Conservation (phyloP, 2,797 vertebrate genomes). For the Salarias fasciatus region DNA sequence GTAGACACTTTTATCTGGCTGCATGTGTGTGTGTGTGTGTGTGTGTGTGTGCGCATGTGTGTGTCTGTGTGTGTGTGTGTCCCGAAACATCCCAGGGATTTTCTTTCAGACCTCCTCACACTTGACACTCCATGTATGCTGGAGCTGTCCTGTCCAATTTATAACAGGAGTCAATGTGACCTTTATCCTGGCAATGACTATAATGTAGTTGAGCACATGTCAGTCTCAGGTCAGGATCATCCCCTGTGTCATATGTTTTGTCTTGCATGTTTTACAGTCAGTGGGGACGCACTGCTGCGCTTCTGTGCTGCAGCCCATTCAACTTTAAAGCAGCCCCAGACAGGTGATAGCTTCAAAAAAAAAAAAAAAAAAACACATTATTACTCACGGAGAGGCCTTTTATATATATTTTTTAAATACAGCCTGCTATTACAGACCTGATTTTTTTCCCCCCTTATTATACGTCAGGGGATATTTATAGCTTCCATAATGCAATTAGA, state of each 20-base stretch:
- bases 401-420: slow-evolving; percentile 20
- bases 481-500: slow-evolving; percentile 43
- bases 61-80: slow-evolving; percentile 61
- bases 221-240: slow-evolving; percentile 80
- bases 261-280: slow-evolving; percentile 77
- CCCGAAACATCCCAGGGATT: slow-evolving; percentile 78
- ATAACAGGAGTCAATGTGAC: slow-evolving; percentile 82
- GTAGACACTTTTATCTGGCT: slow-evolving; percentile 51
- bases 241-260: slow-evolving; percentile 82
- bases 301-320: slow-evolving; percentile 48
- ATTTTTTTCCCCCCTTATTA: slow-evolving; percentile 30
- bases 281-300: slow-evolving; percentile 43
- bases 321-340: slow-evolving; percentile 48
- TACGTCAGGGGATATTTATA: slow-evolving; percentile 42
- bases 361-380: slow-evolving; percentile 31
- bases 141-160: slow-evolving; percentile 85
- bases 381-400: slow-evolving; percentile 28
- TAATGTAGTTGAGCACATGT: slow-evolving; percentile 86
- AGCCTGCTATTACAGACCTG: slow-evolving; percentile 17
- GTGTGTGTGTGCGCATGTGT: slow-evolving; percentile 21
- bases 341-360: slow-evolving; percentile 56
- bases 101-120: slow-evolving; percentile 81
- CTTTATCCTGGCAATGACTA: slow-evolving; percentile 84
- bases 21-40: slow-evolving; percentile 17
- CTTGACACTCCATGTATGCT: slow-evolving; percentile 82